phyloP scores from a whole-genome alignment of 2,797 vertebrate genomes.

The Gadopsis marmoratus region DNA sequence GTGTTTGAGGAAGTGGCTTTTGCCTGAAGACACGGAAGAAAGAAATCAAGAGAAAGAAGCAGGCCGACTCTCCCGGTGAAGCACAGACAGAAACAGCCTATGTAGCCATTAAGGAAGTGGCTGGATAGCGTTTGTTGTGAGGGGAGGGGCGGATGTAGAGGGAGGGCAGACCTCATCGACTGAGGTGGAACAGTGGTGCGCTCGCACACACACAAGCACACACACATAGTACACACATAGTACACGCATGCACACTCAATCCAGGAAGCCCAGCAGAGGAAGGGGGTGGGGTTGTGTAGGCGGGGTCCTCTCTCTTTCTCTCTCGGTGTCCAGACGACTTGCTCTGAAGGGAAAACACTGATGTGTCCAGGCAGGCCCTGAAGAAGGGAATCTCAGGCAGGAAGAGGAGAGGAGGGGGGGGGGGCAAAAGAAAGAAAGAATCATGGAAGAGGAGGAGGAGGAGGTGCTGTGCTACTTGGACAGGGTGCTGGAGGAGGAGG shows the following conservation, averaged over 20 bases:
- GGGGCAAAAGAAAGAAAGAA: slow-evolving; percentile 61
- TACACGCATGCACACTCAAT: slow-evolving; percentile 50
- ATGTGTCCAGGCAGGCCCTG: slow-evolving; percentile 80
- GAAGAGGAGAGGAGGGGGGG: slow-evolving; percentile 53
- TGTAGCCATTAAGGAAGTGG: slow-evolving; percentile 74
- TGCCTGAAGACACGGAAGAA: slow-evolving; percentile 41
- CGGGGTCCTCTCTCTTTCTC: slow-evolving; percentile 73
- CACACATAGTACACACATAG: slow-evolving; percentile 25
- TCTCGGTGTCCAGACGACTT: slow-evolving; percentile 74
- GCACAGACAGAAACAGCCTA: slow-evolving; percentile 31
- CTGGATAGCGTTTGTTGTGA: slow-evolving; percentile 64
- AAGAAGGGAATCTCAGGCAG: slow-evolving; percentile 51
- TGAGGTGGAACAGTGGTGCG: slow-evolving; percentile 69
- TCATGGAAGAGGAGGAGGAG: slow-evolving; percentile 96
- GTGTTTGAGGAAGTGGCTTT: slow-evolving; percentile 63
- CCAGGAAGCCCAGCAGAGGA: slow-evolving; percentile 82
- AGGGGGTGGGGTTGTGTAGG: slow-evolving; percentile 81
- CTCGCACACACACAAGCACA: slow-evolving; percentile 47
- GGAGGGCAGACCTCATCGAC: slow-evolving; percentile 78
- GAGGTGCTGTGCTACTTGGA: slow-evolving; percentile 94
- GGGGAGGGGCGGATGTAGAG: slow-evolving; percentile 72
- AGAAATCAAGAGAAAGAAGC: slow-evolving; percentile 46
- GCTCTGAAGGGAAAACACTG: slow-evolving; percentile 76
- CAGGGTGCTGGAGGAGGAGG: slow-evolving; percentile 94
- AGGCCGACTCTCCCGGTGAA: slow-evolving; percentile 1